A percentile compares a stretch with the other conserved stretches of the same genome.
Evolutionary conservation across 2,797 vertebrate species (phyloP).

Genomic region (Miichthys miiuy): DNA sequence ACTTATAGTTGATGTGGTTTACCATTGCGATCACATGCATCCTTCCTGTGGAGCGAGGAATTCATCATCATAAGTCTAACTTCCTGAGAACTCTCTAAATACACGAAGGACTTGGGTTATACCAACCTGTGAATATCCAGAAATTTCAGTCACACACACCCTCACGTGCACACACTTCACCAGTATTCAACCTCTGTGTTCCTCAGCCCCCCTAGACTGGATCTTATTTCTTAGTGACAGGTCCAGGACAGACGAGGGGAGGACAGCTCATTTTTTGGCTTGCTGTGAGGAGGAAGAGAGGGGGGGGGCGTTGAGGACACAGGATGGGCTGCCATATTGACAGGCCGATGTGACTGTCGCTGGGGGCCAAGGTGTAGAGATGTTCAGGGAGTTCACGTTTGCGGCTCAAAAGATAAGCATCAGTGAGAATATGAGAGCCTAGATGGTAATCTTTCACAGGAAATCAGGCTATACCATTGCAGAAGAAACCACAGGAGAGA

Average conservation of each 20-base stretch:
- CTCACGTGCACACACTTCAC: slow-evolving; percentile 18
- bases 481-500: slow-evolving; percentile 80
- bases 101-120: neutral
- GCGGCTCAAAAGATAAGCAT: slow-evolving; percentile 82
- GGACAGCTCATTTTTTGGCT: slow-evolving; percentile 62
- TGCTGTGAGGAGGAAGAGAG: slow-evolving; percentile 25
- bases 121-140: slow-evolving; percentile 15
- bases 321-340: slow-evolving; percentile 77
- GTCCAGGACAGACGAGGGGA: slow-evolving; percentile 62
- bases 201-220: slow-evolving; percentile 40
- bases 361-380: slow-evolving; percentile 73
- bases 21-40: slow-evolving; percentile 1
- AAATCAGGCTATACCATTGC: slow-evolving; percentile 80
- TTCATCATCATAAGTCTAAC: slow-evolving; percentile 14
- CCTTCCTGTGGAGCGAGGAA: slow-evolving; percentile 45
- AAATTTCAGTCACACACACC: slow-evolving; percentile 7
- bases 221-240: slow-evolving; percentile 80
- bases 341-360: slow-evolving; percentile 66
- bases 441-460: slow-evolving; percentile 80
- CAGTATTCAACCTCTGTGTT: slow-evolving; percentile 53
- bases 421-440: slow-evolving; percentile 80
- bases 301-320: slow-evolving; percentile 39
- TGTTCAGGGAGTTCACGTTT: slow-evolving; percentile 70
- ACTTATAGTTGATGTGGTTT: slow-evolving; percentile 35
- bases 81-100: slow-evolving; percentile 5